phyloP scores from a whole-genome alignment of 1,140 invertebrate species.

The Lepidostoma basale region DNA sequence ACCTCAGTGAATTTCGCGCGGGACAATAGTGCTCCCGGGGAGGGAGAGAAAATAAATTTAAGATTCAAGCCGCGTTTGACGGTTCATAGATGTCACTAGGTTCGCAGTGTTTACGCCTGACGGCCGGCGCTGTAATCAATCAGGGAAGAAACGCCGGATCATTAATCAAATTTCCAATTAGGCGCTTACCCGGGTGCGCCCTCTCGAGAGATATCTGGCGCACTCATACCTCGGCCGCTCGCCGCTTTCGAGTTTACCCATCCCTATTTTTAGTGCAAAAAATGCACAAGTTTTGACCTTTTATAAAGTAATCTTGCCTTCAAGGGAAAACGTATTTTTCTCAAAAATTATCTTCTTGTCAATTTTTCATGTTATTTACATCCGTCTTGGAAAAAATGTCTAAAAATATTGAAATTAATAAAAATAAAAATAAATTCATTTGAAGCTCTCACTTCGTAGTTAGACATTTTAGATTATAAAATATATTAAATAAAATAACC shows the following conservation, averaged over 20 bases:
- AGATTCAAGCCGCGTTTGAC: conserved; percentile 19
- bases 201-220: no score
- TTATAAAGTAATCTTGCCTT: no score
- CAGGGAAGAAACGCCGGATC: conserved; percentile 5
- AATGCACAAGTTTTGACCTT: neutral
- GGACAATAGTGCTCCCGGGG: neutral
- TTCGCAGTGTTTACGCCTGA: conserved; percentile 11
- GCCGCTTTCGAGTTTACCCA: neutral
- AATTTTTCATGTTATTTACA: no score
- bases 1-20: conserved; percentile 1
- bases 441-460: no score
- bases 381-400: no score
- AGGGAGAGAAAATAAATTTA: conserved; percentile 13
- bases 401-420: no score
- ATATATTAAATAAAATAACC: no score
- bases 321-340: no score
- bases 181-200: neutral
- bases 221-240: neutral
- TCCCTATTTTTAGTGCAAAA: neutral
- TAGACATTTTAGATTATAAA: no score
- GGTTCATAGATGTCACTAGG: conserved; percentile 24
- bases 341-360: no score
- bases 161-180: conserved; percentile 21
- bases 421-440: no score
- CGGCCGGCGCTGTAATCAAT: conserved; percentile 4